phyloP scores from a whole-genome alignment of 2,797 vertebrate species.

The Aulostomus chinensis region DNA sequence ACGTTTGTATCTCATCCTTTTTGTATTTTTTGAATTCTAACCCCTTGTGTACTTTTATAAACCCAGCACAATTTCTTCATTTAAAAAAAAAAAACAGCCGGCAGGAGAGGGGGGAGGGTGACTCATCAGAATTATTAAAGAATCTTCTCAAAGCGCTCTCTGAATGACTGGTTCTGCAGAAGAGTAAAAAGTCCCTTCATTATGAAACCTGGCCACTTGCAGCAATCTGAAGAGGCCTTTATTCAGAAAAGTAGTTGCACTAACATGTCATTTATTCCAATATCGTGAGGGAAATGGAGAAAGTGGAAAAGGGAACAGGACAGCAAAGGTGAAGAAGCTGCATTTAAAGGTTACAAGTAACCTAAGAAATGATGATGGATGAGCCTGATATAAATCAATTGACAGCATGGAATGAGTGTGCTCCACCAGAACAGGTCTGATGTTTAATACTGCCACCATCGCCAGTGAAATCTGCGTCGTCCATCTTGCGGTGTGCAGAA shows the following conservation, averaged over 20 bases:
- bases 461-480: neutral
- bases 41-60: too few species aligned
- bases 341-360: too few species aligned
- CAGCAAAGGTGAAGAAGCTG: too few species aligned
- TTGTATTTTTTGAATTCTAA: too few species aligned
- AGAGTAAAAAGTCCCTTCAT: constrained; percentile 61
- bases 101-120: constrained; percentile 39
- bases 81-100: constrained; percentile 42
- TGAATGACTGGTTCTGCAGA: constrained; percentile 61
- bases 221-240: constrained; percentile 6
- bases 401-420: neutral
- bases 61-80: too few species aligned
- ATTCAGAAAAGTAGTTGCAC: too few species aligned
- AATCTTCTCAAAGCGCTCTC: constrained; percentile 68
- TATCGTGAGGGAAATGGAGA: too few species aligned
- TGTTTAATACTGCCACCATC: neutral
- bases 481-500: constrained; percentile 4
- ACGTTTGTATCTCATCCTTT: too few species aligned
- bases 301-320: too few species aligned
- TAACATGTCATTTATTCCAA: too few species aligned
- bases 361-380: too few species aligned
- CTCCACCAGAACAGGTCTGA: neutral
- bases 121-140: constrained; percentile 65
- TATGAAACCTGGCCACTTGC: constrained; percentile 49
- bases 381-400: neutral